These are phyloP conservation scores for Pelmatolapia mariae DNA, from an alignment of 2,113 vertebrate species.

Conservation along the genomic window DNA sequence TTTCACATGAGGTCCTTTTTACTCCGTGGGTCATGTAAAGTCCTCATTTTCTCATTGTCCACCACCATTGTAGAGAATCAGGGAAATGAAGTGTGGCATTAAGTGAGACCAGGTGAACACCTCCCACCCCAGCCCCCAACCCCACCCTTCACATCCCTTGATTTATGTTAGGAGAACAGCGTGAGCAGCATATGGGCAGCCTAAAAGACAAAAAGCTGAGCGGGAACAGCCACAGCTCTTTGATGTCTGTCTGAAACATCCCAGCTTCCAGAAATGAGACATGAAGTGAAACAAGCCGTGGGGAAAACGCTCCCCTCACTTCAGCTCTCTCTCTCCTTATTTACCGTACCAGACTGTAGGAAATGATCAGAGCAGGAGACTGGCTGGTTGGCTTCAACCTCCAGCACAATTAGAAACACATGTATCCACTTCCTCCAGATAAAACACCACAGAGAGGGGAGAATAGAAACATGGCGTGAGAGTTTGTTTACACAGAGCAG, in stretches of 20 bases:
- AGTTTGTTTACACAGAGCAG: neutral
- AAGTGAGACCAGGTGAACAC: neutral
- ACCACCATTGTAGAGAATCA: neutral
- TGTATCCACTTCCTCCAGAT: neutral
- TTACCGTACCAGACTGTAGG: neutral
- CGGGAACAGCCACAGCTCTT: neutral
- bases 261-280: neutral
- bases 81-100: neutral
- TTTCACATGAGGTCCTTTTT: neutral
- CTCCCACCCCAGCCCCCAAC: neutral
- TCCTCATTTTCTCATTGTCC: neutral
- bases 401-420: neutral
- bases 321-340: neutral
- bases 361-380: neutral
- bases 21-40: neutral
- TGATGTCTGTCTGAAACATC: neutral
- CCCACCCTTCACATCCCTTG: neutral
- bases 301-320: neutral
- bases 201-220: neutral
- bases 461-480: neutral
- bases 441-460: neutral
- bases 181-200: neutral
- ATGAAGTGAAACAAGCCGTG: neutral
- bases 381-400: neutral
- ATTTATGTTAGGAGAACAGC: neutral